Base-by-base conservation (phyloP, 2,888 invertebrate genomes). In the Marasmarcha lunaedactyla region DNA sequence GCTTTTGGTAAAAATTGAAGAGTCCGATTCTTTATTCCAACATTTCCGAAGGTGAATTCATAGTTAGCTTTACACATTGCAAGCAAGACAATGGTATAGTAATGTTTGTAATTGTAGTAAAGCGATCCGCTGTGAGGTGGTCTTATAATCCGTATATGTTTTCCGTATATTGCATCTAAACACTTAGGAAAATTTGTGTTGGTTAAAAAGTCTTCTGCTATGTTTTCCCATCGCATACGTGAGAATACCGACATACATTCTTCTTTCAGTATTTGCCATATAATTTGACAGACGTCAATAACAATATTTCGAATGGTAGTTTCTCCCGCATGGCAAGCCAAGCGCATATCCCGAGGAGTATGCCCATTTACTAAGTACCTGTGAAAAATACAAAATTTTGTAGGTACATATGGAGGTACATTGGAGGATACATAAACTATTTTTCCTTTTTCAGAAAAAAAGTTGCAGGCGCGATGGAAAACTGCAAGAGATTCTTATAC, bases 241-340 rank as follows among this genome's bases (percentile, higher is more conserved):
- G 48, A 46, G 46, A 48, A 46, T 41, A 35, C 39, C 47, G 47
- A 48, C 35, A 48, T 50, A 41, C 47, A 49, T 37, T 47, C 47
- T 46, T 49, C 47, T 42, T 49, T 50, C 35, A 50, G 42, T 42
- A 43, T 48, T 48, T 49, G 42, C 44, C 35, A 46, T 51, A 51
- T 51, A 49, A 49, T 51, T 48, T 51, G 49, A 48, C 48, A 49
- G 37, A 49, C 51, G 43, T 51, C 44, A 46, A 30, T 49, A 37
- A 51, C 49, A 43, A 49, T 49, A 46, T 47, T 51, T 48, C 47
- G 45, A 43, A 50, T 33, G 27, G 50, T 50, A 42, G 50, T 46
- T 50, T 45, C 11, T 51, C 49, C 51, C 39, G 51, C 37, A 35
- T 51, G 51, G 43, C 49, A 51, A 46, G 50, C 47, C 50, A 50